A percentile compares a stretch with the other conserved stretches of the same genome.
These are phyloP conservation scores for Parasteatoda tepidariorum DNA, from an alignment of 1,140 invertebrate genomes.

Conservation along the genomic window DNA sequence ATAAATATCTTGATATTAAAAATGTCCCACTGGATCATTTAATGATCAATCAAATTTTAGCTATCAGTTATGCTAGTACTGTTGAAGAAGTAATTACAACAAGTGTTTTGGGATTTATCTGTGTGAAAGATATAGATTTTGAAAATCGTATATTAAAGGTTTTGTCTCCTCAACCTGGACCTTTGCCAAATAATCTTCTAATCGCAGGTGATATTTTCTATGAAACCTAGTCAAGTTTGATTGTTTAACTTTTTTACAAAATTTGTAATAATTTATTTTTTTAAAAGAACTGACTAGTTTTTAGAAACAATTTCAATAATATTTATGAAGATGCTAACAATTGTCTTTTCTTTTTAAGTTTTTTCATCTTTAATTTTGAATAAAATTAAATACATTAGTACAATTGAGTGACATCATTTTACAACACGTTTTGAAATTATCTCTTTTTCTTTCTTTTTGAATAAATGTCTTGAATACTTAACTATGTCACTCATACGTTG, in stretches of 20 bases:
- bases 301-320: no score
- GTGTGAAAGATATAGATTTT: constrained; percentile 14
- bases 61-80: constrained; percentile 20
- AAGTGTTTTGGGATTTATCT: constrained; percentile 38
- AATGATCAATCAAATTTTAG: constrained; percentile 20
- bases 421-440: no score
- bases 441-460: no score
- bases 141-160: constrained; percentile 12
- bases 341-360: no score
- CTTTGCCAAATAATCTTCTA: constrained; percentile 20
- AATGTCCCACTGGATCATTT: background rate
- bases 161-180: constrained; percentile 29
- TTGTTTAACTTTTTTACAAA: background rate
- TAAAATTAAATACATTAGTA: no score
- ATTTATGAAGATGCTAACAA: no score
- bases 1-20: constrained; percentile 1
- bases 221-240: background rate
- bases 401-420: no score
- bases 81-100: background rate
- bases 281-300: no score
- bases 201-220: constrained; percentile 20
- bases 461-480: no score
- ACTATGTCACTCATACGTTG: no score
- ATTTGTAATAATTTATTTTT: no score
- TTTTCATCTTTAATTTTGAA: no score